Evolutionary conservation across 2,113 vertebrate genomes (phyloP).

Genomic region (Meles meles): DNA sequence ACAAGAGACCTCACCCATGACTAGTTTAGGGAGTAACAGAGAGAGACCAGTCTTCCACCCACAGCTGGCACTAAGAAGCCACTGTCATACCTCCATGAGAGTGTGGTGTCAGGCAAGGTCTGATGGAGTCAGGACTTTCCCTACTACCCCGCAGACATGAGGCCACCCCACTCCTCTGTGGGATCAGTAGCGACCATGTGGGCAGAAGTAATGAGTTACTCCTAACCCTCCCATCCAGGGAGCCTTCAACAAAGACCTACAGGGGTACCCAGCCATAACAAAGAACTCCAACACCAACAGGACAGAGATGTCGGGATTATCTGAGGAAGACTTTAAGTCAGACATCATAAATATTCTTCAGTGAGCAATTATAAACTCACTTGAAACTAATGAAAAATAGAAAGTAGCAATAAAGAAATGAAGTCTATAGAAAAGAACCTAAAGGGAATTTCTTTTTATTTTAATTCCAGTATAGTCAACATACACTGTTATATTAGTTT

Average conservation of each 20-base stretch:
- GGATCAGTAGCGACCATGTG: background rate
- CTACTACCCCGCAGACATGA: background rate
- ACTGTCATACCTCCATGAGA: fast-evolving
- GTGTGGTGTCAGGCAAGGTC: fast-evolving
- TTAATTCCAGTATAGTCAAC: background rate
- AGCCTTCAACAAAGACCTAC: background rate
- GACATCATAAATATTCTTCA: background rate
- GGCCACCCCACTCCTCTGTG: background rate
- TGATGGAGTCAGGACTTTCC: background rate
- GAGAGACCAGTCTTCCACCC: background rate
- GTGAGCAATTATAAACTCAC: background rate
- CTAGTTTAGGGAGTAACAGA: background rate
- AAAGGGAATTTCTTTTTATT: background rate
- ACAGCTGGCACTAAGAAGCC: background rate
- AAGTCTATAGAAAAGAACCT: background rate
- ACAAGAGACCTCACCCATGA: background rate
- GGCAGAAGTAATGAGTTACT: background rate
- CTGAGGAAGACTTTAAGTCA: background rate
- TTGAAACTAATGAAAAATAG: background rate
- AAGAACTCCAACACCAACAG: background rate
- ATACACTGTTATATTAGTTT: background rate
- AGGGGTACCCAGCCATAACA: background rate
- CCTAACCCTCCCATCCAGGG: background rate
- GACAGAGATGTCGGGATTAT: background rate
- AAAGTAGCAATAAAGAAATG: background rate